Evolutionary conservation across 2,888 invertebrate species (phyloP), one percentile per base, ranked within the genome.

Genomic region (Griposia aprilina): DNA sequence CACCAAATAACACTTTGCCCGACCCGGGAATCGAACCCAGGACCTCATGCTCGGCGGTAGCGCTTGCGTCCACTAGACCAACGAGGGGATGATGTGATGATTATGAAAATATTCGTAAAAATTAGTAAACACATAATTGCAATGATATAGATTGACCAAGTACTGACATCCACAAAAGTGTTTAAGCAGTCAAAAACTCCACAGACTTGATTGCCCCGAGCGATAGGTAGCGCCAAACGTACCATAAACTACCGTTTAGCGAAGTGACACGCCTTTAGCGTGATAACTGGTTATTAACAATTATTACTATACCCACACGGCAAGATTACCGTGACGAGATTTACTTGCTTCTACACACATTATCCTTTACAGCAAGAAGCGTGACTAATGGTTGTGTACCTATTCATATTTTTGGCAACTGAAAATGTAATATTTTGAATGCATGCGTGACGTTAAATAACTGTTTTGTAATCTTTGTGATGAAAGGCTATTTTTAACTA

Each of bases 211-310:
- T 45, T 74, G 76, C 65, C 65, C 71, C 45, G 10, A 63, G 70
- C 62, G 26, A 48, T 50, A 74, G 67, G 70, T 82, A 80, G 74
- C 81, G 66, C 60, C 66, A 74, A 85, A 74, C 80, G 52, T 59
- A 72, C 30, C 57, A 69, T 68, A 60, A 78, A 85, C 86, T 78
- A 74, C 78, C 86, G 74, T 85, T 82, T 73, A 82, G 78, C 59
- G 65, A 66, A 82, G 62, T 76, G 76, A 70, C 85, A 70, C 81
- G 76, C 70, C 80, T 71, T 81, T 36, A 73, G 65, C 85, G 68
- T 82, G 73, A 63, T 85, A 62, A 73, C 72, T 59, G 72, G 52
- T 78, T 30, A 82, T 82, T 85, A 82, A 69, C 57, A 62, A 84
- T 74, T 81, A 77, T 57, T 84, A 45, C 41, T 41, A 48, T 13